Percentiles rank a stretch among this genome's conserved stretches.
phyloP scores from a whole-genome alignment of 2,113 vertebrate genomes.

The Speoplatyrhinus poulsoni region DNA sequence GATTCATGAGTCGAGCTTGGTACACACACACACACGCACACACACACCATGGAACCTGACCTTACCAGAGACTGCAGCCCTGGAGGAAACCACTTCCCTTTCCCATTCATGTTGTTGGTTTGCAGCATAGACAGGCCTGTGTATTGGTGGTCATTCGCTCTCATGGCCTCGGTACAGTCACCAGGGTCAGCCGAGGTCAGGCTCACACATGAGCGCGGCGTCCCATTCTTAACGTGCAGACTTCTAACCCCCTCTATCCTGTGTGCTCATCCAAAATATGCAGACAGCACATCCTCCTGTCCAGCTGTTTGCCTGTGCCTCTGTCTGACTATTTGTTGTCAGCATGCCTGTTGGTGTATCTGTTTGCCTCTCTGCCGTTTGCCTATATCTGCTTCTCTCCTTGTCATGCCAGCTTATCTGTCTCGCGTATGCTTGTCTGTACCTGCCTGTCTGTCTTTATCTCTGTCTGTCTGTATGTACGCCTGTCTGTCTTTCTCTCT shows the following conservation, averaged over 20 bases:
- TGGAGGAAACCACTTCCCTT: not conserved
- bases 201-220: conserved; percentile 18
- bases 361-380: not conserved
- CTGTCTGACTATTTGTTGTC: not conserved
- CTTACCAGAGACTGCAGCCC: not conserved
- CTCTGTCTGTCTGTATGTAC: not conserved
- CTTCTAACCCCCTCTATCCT: conserved; percentile 5
- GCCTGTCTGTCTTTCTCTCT: not conserved
- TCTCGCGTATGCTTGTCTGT: not conserved
- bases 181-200: conserved; percentile 7
- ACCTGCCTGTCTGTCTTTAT: not conserved
- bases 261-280: conserved; percentile 55
- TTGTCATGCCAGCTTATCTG: not conserved
- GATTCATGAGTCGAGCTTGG: not conserved
- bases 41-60: not conserved
- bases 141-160: not conserved
- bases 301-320: not conserved
- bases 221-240: conserved; percentile 42
- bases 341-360: conserved; percentile 1
- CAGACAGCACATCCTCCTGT: conserved; percentile 55
- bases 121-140: not conserved
- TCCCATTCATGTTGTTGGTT: not conserved
- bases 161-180: not conserved
- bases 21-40: not conserved
- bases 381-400: conserved; percentile 1